phyloP scores from a whole-genome alignment of 1,140 invertebrate genomes.

The Megalonaias nervosa region DNA sequence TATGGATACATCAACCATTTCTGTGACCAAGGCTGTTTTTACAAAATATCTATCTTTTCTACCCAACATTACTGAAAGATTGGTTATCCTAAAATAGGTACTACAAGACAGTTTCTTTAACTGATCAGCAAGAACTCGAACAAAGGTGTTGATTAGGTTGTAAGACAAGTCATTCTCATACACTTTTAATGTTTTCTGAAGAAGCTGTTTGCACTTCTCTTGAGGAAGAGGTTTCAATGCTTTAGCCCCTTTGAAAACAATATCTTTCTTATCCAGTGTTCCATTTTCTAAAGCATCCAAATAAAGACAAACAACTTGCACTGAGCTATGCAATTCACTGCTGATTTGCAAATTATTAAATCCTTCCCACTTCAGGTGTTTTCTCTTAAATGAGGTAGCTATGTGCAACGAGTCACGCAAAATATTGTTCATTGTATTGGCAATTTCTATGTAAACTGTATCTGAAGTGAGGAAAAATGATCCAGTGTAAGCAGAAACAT shows the following conservation, averaged over 20 bases:
- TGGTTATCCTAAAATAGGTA: slow-evolving; percentile 38
- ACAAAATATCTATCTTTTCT: slow-evolving; percentile 4
- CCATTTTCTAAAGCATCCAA: slow-evolving; percentile 21
- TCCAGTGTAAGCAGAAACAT: slow-evolving; percentile 23
- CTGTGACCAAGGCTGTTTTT: slow-evolving; percentile 34
- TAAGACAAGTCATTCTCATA: slow-evolving; percentile 27
- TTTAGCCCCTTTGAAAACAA: slow-evolving; percentile 16
- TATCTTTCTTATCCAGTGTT: slow-evolving; percentile 34
- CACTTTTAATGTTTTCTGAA: slow-evolving; percentile 30
- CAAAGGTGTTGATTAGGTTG: slow-evolving; percentile 33
- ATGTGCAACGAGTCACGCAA: slow-evolving; percentile 37
- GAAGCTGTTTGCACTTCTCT: slow-evolving; percentile 19
- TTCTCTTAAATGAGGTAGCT: slow-evolving; percentile 32
- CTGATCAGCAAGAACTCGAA: slow-evolving; percentile 47
- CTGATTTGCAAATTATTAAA: slow-evolving; percentile 26
- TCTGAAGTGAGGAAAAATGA: slow-evolving; percentile 4
- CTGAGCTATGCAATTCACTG: slow-evolving; percentile 42
- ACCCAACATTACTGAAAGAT: slow-evolving; percentile 31
- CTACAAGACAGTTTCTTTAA: slow-evolving; percentile 50
- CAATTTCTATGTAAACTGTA: slow-evolving; percentile 41
- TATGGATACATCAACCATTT: slow-evolving; percentile 34
- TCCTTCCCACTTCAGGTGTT: slow-evolving; percentile 31
- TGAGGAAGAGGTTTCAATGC: slow-evolving; percentile 16
- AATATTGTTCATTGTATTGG: slow-evolving; percentile 39
- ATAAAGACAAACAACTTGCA: slow-evolving; percentile 49